These are phyloP conservation scores for Eudyptes chrysolophus DNA, from an alignment of 2,113 vertebrate genomes.

Conservation along the genomic window DNA sequence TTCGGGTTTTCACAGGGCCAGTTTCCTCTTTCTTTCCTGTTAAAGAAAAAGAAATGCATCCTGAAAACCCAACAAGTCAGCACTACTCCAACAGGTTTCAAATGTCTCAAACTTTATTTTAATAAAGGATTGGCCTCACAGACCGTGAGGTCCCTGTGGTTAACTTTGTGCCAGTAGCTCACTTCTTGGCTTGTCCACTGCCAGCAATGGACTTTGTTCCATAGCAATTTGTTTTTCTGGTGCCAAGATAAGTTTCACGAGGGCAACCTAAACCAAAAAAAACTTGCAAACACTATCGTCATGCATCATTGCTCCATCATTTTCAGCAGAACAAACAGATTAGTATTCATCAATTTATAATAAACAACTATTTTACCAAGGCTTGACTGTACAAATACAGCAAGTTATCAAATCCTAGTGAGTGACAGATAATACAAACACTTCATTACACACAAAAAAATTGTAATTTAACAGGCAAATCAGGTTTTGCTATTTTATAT, in stretches of 20 bases:
- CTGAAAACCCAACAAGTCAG: slow-evolving; percentile 5
- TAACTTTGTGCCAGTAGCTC: slow-evolving; percentile 51
- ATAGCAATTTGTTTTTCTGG: slow-evolving; percentile 52
- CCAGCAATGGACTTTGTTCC: slow-evolving; percentile 75
- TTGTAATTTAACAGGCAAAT: slow-evolving; percentile 57
- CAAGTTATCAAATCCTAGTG: slow-evolving; percentile 53
- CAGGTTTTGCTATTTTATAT: slow-evolving; percentile 54
- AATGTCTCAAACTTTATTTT: slow-evolving; percentile 80
- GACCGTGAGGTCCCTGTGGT: slow-evolving; percentile 24
- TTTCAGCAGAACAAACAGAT: slow-evolving; percentile 66
- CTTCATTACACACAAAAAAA: slow-evolving; percentile 60
- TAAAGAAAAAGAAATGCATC: neutral
- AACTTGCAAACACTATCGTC: slow-evolving; percentile 57
- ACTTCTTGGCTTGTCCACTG: slow-evolving; percentile 63
- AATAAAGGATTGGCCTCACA: slow-evolving; percentile 66
- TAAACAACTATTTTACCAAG: slow-evolving; percentile 72
- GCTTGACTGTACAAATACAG: slow-evolving; percentile 75
- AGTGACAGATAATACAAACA: slow-evolving; percentile 72
- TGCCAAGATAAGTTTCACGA: slow-evolving; percentile 41
- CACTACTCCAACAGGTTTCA: slow-evolving; percentile 36
- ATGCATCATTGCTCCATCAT: slow-evolving; percentile 62
- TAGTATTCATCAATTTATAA: slow-evolving; percentile 64
- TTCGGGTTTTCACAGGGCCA: neutral
- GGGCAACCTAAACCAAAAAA: slow-evolving; percentile 50
- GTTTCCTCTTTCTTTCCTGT: neutral